Conservation (phyloP, 1,140 invertebrate species). For the Zelostemma sp. region DNA sequence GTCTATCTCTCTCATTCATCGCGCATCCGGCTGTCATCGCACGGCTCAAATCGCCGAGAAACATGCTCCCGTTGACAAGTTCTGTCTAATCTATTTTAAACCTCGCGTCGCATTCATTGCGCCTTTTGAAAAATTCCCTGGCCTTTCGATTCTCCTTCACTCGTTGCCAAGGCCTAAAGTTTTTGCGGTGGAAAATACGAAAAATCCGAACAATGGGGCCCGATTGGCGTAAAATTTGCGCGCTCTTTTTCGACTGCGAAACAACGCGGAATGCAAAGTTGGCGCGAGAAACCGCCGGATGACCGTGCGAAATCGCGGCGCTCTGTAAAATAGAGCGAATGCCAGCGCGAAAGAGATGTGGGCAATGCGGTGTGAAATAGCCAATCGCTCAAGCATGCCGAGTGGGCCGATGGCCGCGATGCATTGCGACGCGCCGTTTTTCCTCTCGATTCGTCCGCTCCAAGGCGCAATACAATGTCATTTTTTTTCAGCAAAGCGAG, state of each 20-base stretch:
- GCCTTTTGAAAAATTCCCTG: no score
- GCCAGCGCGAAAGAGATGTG: conserved; percentile 30
- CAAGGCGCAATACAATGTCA: conserved; percentile 4
- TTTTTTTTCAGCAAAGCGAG: not conserved
- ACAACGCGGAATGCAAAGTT: conserved; percentile 15
- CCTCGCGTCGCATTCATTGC: no score
- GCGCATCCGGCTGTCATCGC: conserved; percentile 69
- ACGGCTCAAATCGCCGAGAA: conserved; percentile 59
- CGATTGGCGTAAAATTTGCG: no score
- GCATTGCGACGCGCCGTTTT: conserved; percentile 18
- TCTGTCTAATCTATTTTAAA: no score
- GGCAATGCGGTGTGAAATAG: conserved; percentile 51
- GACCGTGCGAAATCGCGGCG: conserved; percentile 36
- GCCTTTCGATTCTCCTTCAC: no score
- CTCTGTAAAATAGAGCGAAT: conserved; percentile 40
- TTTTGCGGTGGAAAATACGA: no score
- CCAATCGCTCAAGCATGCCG: conserved; percentile 37
- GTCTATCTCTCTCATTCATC: conserved; percentile 52
- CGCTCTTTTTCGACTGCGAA: conserved; percentile 19
- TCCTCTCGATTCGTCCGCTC: conserved; percentile 9
- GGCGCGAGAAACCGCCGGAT: conserved; percentile 28
- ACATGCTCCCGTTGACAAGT: conserved; percentile 29
- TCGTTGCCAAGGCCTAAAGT: no score
- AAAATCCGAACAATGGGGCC: no score
- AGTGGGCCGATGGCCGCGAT: conserved; percentile 15